Base-by-base conservation (phyloP, 1,140 invertebrate species). In the Meloidogyne chitwoodi region DNA sequence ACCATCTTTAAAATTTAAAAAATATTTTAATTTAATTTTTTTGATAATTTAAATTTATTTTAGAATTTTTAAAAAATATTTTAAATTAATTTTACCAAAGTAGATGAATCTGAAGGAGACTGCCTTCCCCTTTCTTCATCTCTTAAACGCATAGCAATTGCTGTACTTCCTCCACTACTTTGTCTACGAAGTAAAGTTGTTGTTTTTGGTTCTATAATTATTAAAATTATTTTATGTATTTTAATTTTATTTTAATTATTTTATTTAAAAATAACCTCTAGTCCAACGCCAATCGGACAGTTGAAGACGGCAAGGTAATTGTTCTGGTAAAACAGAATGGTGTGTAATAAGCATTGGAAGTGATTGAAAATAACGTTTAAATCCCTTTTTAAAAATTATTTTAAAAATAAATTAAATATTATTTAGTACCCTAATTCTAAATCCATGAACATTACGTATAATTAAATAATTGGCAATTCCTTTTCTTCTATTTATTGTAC, bases 341-440 rank as follows among this genome's bases (percentile, higher is more conserved):
- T 77, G 76, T 5, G 76, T 77, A 27, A 77, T 77, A 24, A 77
- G 29, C 72, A 77, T 77, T 12, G 76, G 76, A n/a, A 77, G 34
- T 31, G 76, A 77, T 27, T 48, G 75, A 38, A 77, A 77, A 56
- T 76, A 69, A n/a, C 62, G 76, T 44, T 77, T 77, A 27, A 56
- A 78, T 1, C 76, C 76, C 76, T 77, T 22, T 3, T 69, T 29
- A 26, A 22, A 4, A 31, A 22, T 10, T 14, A 26, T 19, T 19
- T 64, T 63, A 31, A 76, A 48, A 19, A 27, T 34, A 14, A 68
- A 27, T 24, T 31, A 56, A 38, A 24, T 26, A 48, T 44, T 41
- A 8, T n/a, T 77, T 41, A n/a, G 63, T 29, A 77, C 76, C 67
- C 63, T 77, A 14, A 77, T 77, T 61, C 76, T 66, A 29, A 76